These are phyloP conservation scores for Phyllopteryx taeniolatus DNA, from an alignment of 2,113 vertebrate species.

Conservation along the genomic window DNA sequence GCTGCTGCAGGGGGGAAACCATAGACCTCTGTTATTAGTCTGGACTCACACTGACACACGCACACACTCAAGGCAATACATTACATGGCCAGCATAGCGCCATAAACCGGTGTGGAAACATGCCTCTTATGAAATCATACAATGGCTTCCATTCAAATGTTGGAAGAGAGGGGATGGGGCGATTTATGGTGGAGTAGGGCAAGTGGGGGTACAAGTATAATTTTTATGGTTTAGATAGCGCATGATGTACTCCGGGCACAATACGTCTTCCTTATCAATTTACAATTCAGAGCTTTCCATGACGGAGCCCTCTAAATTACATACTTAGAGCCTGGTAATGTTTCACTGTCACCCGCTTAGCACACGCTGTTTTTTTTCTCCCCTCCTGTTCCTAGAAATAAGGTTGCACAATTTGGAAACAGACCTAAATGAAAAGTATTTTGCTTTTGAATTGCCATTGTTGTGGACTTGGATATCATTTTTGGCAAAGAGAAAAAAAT, in stretches of 20 bases:
- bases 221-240: constrained; percentile 57
- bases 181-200: constrained; percentile 55
- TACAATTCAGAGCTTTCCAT: constrained; percentile 40
- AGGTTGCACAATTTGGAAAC: neutral
- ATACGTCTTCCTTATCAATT: constrained; percentile 55
- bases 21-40: constrained; percentile 68
- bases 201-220: constrained; percentile 48
- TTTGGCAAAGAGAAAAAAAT: neutral
- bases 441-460: neutral
- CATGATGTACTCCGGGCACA: constrained; percentile 52
- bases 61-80: constrained; percentile 25
- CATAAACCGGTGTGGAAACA: constrained; percentile 58
- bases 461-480: neutral
- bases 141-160: constrained; percentile 62
- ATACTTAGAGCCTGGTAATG: constrained; percentile 1
- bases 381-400: neutral
- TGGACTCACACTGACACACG: constrained; percentile 33
- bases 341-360: constrained; percentile 12
- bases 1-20: constrained; percentile 69
- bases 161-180: constrained; percentile 19
- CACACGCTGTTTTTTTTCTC: neutral
- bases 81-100: constrained; percentile 34
- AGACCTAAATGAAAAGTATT: neutral
- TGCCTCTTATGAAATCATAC: constrained; percentile 59
- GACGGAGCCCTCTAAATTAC: constrained; percentile 22